These are phyloP conservation scores for Dolichotis patagonum DNA, from an alignment of 2,113 vertebrate species.

Conservation along the genomic window DNA sequence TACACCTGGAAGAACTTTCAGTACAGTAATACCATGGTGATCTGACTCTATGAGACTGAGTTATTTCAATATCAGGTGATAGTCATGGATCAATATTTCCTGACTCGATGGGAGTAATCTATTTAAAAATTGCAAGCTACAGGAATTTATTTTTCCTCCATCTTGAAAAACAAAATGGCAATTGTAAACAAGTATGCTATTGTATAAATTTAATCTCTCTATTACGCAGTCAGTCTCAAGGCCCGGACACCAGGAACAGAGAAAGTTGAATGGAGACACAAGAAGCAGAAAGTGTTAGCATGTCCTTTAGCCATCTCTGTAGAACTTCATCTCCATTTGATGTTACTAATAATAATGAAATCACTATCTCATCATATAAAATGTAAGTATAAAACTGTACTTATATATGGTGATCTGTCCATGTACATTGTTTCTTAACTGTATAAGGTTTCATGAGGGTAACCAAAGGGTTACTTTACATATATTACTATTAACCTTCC, in stretches of 20 bases:
- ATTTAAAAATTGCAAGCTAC: not conserved
- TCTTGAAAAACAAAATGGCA: conserved; percentile 29
- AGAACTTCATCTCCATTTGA: not conserved
- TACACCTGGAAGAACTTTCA: not conserved
- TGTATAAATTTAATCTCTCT: not conserved
- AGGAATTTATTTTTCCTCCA: conserved; percentile 11
- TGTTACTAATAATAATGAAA: conserved; percentile 7
- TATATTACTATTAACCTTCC: not conserved
- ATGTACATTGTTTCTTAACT: not conserved
- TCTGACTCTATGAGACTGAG: not conserved
- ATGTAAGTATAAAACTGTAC: too few relatives aligned
- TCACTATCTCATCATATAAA: not conserved
- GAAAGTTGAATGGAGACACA: not conserved
- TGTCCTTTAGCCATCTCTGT: not conserved
- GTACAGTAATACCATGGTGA: not conserved
- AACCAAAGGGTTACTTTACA: not conserved
- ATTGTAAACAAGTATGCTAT: not conserved
- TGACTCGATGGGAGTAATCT: not conserved
- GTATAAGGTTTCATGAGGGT: not conserved
- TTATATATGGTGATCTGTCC: not conserved
- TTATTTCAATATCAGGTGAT: not conserved
- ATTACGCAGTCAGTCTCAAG: not conserved
- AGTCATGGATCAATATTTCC: not conserved
- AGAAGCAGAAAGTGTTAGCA: not conserved
- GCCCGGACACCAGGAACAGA: not conserved